Conservation (phyloP, 2,113 vertebrate species). For the Calyptommatus sinebrachiatus region DNA sequence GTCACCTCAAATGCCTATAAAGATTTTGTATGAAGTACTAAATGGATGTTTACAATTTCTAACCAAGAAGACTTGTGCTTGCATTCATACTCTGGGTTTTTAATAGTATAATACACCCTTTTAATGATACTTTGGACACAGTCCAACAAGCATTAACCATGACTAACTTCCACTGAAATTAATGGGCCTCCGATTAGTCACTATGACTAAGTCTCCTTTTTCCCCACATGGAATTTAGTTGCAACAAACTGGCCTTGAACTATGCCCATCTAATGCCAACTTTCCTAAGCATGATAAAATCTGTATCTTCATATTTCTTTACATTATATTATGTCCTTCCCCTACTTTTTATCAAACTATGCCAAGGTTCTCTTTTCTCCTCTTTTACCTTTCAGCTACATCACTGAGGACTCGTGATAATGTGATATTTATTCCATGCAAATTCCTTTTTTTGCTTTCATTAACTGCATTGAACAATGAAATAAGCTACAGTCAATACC, state of each 20-base stretch:
- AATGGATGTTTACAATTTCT: background rate
- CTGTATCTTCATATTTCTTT: background rate
- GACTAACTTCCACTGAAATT: conserved; percentile 7
- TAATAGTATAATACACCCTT: background rate
- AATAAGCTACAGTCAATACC: background rate
- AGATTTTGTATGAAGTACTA: background rate
- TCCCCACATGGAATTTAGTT: background rate
- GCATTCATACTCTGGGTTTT: background rate
- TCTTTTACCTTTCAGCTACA: background rate
- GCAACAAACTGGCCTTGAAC: background rate
- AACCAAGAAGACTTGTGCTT: background rate
- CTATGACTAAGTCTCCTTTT: background rate
- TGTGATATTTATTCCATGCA: background rate
- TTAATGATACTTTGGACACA: conserved; percentile 1
- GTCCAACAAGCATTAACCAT: conserved; percentile 2
- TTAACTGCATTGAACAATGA: background rate
- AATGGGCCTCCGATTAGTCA: conserved; percentile 12
- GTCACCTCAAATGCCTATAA: background rate
- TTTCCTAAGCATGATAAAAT: background rate
- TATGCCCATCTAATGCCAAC: background rate
- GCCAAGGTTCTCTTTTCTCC: background rate
- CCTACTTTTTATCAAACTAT: background rate
- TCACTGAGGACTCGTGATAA: background rate
- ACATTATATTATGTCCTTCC: background rate
- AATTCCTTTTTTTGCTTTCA: background rate